Evolutionary conservation across 1,140 invertebrate species (phyloP), one percentile per base, ranked within the genome.

Genomic region (Lysiphlebus fabarum): DNA sequence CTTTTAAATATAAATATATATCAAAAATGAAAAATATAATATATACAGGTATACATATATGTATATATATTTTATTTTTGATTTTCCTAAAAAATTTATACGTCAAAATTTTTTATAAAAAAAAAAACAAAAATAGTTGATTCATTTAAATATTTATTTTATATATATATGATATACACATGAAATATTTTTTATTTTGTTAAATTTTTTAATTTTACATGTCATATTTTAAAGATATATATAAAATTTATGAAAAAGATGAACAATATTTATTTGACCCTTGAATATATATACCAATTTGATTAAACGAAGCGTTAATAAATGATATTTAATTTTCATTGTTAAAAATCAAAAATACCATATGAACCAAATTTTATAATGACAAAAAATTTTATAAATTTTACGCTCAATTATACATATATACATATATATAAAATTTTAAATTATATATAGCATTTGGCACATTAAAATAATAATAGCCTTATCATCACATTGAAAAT

Each of bases 331-430:
- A 11, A 40, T 55, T 26, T 11, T 5, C 9, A 34, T 47, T 17
- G 17, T n/a, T n/a, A n/a, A n/a, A 12, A 9, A 11, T 10, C 14
- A 38, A n/a, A 33, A 34, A 10, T 4, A 33, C 51, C 38, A 49
- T 40, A 48, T 50, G 56, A 53, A 36, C 58, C 61, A 64, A 53
- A 51, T 36, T 51, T 37, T 34, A 38, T 69, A 71, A 72, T 72
- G 67, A 69, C 17, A 26, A 26, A 26, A 73, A 64, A 70, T 67
- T 72, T 75, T 74, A 71, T 64, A 72, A 75, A 75, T 75, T 75
- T 74, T 68, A 74, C 73, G 73, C 70, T 72, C 71, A 70, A 75
- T 75, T 75, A 72, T 72, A 58, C 65, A 58, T 33, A 51, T 17
- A 17, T 75, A 72, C 71, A 58, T 65, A 58, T 33, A 51, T 17